Evolutionary conservation across 2,888 invertebrate species (phyloP).

Genomic region (Epistrophe eligans): DNA sequence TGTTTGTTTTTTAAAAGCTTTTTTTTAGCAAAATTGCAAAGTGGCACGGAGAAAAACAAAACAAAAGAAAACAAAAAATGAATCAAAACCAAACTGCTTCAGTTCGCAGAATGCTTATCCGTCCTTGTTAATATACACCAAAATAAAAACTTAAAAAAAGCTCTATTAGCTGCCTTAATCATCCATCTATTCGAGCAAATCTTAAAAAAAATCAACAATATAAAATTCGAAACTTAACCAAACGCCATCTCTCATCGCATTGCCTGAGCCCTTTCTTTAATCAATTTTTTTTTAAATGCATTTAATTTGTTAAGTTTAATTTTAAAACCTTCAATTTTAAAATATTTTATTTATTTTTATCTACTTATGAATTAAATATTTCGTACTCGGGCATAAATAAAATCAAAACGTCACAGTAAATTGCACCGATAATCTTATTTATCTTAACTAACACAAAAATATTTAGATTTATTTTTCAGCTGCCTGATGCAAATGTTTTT

Average conservation of each 20-base stretch:
- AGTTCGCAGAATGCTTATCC: slow-evolving; percentile 65
- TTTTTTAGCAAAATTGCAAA: slow-evolving; percentile 61
- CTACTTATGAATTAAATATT: slow-evolving; percentile 44
- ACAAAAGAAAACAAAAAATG: neutral
- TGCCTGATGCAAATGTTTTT: slow-evolving; percentile 64
- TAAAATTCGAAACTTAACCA: slow-evolving; percentile 70
- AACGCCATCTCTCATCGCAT: slow-evolving; percentile 78
- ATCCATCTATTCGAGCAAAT: slow-evolving; percentile 66
- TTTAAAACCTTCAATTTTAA: slow-evolving; percentile 17
- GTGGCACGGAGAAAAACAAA: slow-evolving; percentile 32
- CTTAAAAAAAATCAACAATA: slow-evolving; percentile 40
- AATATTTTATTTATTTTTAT: slow-evolving; percentile 1
- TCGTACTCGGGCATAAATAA: slow-evolving; percentile 58
- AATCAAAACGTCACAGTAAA: slow-evolving; percentile 61
- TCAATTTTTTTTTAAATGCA: slow-evolving; percentile 57
- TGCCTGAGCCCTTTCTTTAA: slow-evolving; percentile 78
- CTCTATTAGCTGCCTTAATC: slow-evolving; percentile 67
- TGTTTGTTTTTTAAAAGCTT: slow-evolving; percentile 45
- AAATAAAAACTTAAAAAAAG: slow-evolving; percentile 21
- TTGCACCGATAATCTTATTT: slow-evolving; percentile 66
- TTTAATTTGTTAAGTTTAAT: slow-evolving; percentile 54
- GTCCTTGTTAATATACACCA: slow-evolving; percentile 52
- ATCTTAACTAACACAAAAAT: slow-evolving; percentile 64
- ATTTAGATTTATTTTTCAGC: slow-evolving; percentile 33
- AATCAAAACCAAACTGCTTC: slow-evolving; percentile 56